These are phyloP conservation scores for Trogon melanurus DNA, from an alignment of 2,113 vertebrate genomes.

Conservation along the genomic window DNA sequence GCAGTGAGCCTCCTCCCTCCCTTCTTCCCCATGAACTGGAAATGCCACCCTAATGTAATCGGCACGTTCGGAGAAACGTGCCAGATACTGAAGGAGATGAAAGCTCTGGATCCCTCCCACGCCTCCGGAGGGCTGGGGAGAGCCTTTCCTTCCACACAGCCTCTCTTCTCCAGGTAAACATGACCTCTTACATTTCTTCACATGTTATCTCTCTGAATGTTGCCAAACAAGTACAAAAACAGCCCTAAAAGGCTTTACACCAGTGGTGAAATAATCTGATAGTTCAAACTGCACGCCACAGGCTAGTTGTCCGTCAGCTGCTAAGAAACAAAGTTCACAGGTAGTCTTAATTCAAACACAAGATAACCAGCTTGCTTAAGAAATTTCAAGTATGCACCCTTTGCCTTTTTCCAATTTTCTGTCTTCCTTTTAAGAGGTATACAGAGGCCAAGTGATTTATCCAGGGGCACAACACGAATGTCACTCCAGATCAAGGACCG, in stretches of 20 bases:
- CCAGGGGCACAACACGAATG: not conserved
- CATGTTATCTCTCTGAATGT: not conserved
- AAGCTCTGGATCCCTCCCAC: not conserved
- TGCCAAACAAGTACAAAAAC: conserved; percentile 3
- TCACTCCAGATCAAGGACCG: not conserved
- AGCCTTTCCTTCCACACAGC: not conserved
- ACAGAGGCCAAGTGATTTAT: conserved; percentile 18
- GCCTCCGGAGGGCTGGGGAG: not conserved
- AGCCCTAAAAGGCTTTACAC: not conserved
- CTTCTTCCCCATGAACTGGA: not conserved
- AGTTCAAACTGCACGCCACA: not conserved
- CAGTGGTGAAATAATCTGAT: not conserved
- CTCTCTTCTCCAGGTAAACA: not conserved
- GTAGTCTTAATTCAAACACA: not conserved
- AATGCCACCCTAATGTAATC: not conserved
- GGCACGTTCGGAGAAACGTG: not conserved
- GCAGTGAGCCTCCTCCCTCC: not conserved
- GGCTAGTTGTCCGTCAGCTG: not conserved
- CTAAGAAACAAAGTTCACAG: not conserved
- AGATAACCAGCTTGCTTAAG: not conserved
- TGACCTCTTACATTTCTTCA: not conserved
- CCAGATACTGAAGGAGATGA: not conserved
- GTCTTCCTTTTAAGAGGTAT: not conserved
- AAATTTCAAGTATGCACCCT: not conserved
- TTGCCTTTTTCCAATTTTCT: not conserved